Percentiles rank a stretch among this genome's conserved stretches.
These are phyloP conservation scores for Liparis tanakae DNA, from an alignment of 2,797 vertebrate species.

Conservation along the genomic window DNA sequence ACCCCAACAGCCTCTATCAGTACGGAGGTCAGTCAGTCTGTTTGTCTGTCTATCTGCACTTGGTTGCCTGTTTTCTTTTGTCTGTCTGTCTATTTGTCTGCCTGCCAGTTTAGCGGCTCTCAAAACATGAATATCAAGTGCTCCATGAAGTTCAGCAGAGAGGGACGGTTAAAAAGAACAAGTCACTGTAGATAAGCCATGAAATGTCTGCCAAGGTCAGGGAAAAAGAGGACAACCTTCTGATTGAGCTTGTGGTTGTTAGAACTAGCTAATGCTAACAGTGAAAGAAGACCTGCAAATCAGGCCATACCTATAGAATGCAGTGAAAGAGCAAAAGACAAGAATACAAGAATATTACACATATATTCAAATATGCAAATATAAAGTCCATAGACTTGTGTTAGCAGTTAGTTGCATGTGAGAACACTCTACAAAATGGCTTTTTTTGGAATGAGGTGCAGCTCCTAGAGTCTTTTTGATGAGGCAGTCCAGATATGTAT, in stretches of 20 bases:
- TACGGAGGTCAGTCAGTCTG: constrained; percentile 82
- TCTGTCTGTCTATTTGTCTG: not conserved
- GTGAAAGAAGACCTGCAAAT: not conserved
- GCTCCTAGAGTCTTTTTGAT: not conserved
- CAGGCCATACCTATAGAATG: not conserved
- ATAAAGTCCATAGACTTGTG: not conserved
- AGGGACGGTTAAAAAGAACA: not conserved
- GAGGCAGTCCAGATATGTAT: not conserved
- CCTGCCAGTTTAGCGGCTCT: constrained; percentile 59
- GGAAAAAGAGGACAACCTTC: not conserved
- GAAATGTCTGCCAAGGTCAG: not conserved
- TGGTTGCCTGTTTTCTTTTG: not conserved
- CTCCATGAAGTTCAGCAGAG: not conserved
- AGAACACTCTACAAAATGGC: not conserved
- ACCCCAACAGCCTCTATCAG: constrained; percentile 87
- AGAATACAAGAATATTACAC: constrained; percentile 1
- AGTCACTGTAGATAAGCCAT: not conserved
- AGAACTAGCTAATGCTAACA: not conserved
- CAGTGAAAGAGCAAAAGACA: not conserved
- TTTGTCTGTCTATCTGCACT: not conserved
- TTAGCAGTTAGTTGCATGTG: not conserved
- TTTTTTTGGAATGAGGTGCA: not conserved
- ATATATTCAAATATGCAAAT: not conserved
- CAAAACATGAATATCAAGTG: not conserved
- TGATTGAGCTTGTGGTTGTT: not conserved